A percentile compares a stretch with the other conserved stretches of the same genome.
Evolutionary conservation across 2,797 vertebrate genomes (phyloP).

Genomic region (Sus cebifrons): DNA sequence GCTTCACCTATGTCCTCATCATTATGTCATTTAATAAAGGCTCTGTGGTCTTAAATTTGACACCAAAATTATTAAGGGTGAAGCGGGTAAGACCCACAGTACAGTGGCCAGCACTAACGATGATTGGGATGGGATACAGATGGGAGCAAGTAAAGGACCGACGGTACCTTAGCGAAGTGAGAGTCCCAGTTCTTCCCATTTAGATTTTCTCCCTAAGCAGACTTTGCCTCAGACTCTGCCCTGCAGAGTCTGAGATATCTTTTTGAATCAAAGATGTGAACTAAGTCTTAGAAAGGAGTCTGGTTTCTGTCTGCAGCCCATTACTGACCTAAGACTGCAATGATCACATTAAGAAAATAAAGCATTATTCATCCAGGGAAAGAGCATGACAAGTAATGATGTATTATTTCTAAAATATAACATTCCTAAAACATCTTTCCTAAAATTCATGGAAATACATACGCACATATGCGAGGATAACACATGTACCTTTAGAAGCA

Average conservation of each 20-base stretch:
- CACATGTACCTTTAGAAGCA: background rate
- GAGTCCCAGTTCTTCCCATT: background rate
- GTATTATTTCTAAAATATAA: slow-evolving; percentile 14
- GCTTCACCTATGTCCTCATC: background rate
- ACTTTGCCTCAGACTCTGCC: slow-evolving; percentile 31
- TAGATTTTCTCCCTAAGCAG: background rate
- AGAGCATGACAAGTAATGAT: slow-evolving; percentile 49
- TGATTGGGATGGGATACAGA: background rate
- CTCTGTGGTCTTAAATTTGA: slow-evolving; percentile 27
- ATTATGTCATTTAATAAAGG: background rate
- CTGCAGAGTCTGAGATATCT: background rate
- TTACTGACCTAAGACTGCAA: background rate
- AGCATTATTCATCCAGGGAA: slow-evolving; percentile 67
- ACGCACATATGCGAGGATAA: background rate
- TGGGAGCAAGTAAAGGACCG: background rate
- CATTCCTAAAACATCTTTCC: slow-evolving; percentile 34
- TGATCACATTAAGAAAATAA: slow-evolving; percentile 75
- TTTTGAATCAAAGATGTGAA: slow-evolving; percentile 54
- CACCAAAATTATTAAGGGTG: background rate
- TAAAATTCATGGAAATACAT: slow-evolving; percentile 53
- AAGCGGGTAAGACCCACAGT: background rate
- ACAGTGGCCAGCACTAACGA: background rate
- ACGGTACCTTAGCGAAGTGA: background rate
- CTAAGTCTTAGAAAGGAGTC: slow-evolving; percentile 46
- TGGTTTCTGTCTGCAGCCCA: slow-evolving; percentile 59